A percentile compares a stretch with the other conserved stretches of the same genome.
phyloP scores from a whole-genome alignment of 2,888 invertebrate genomes.

The Acanthosepion lycidas region DNA sequence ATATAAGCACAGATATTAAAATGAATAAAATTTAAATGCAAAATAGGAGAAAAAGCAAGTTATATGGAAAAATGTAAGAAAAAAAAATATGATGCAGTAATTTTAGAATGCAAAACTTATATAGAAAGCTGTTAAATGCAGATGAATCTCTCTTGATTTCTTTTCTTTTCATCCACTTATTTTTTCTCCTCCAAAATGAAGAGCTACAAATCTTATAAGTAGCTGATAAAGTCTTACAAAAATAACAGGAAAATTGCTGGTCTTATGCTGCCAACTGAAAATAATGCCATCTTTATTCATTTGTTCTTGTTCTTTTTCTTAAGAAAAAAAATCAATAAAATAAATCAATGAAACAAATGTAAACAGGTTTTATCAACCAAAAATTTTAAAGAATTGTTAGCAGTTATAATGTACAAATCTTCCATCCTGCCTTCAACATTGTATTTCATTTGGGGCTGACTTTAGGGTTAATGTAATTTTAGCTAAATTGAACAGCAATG shows the following conservation, averaged over 20 bases:
- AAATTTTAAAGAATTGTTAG: neutral
- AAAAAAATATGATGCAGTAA: too few relatives aligned
- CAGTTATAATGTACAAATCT: neutral
- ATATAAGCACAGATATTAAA: too few relatives aligned
- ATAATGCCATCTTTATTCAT: neutral
- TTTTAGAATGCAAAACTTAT: too few relatives aligned
- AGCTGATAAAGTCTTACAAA: slow-evolving; percentile 8
- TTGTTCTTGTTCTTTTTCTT: neutral
- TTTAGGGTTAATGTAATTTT: neutral
- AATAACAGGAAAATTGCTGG: neutral
- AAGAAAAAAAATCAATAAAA: neutral
- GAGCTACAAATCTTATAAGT: neutral
- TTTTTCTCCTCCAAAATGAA: too few relatives aligned
- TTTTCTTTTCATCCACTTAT: too few relatives aligned
- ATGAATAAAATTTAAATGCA: too few relatives aligned
- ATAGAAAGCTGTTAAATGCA: too few relatives aligned
- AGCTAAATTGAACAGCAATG: neutral
- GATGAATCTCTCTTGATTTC: too few relatives aligned
- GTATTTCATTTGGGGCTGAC: neutral
- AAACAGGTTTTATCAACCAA: neutral
- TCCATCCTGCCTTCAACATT: neutral
- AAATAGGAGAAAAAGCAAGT: too few relatives aligned
- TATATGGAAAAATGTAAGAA: too few relatives aligned
- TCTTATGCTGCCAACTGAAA: neutral
- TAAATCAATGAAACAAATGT: neutral